These are phyloP conservation scores for Hapalemur alaotrensis DNA, from an alignment of 2,797 vertebrate species.

Conservation along the genomic window DNA sequence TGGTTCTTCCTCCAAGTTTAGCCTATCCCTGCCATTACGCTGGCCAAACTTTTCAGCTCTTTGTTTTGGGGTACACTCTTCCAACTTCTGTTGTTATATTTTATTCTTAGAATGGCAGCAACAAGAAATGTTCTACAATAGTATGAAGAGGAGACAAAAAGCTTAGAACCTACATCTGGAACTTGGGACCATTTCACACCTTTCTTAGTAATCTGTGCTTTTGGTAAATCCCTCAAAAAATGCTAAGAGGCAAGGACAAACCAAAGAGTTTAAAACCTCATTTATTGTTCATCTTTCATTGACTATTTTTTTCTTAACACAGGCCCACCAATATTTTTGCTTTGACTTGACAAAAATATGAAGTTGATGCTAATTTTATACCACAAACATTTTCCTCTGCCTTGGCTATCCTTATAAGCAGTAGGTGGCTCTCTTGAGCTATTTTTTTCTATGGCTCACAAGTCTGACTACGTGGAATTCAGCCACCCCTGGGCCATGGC, in stretches of 20 bases:
- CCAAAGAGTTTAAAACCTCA: background rate
- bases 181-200: background rate
- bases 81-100: background rate
- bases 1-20: background rate
- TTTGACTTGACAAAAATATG: background rate
- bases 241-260: background rate
- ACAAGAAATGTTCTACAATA: background rate
- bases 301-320: background rate
- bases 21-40: background rate
- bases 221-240: background rate
- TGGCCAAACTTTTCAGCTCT: background rate
- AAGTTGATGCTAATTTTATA: background rate
- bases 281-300: background rate
- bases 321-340: background rate
- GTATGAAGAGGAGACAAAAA: background rate
- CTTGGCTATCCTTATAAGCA: background rate
- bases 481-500: background rate
- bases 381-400: background rate
- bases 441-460: background rate
- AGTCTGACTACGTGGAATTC: background rate
- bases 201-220: background rate
- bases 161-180: background rate
- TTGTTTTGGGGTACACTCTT: background rate
- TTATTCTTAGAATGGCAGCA: background rate
- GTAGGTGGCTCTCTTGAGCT: constrained; percentile 66